Base-by-base conservation (phyloP, 2,888 invertebrate genomes). In the Sturmia bella region DNA sequence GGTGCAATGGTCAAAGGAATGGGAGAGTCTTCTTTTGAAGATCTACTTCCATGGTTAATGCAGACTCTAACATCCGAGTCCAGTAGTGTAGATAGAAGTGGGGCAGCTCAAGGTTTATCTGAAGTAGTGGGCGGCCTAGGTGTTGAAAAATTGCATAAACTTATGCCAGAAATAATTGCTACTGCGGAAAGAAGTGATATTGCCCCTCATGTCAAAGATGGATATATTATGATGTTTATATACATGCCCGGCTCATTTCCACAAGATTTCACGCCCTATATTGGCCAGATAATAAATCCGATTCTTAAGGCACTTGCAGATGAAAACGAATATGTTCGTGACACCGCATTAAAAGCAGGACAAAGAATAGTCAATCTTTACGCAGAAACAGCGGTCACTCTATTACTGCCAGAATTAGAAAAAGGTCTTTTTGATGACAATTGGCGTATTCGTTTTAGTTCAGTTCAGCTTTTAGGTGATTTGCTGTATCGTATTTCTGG, bases 201-300 rank as follows among this genome's bases (percentile, higher is more conserved):
- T 86, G 97, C 98, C 6, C 97, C 99, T 0, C 98, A 98, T 91
- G 99, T 99, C 1, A 97, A 99, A 88, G 99, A 99, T 92, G 99
- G 99, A 52, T 99, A 99, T 92, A 98, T 99, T 83, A 98, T 99
- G 98, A 98, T 99, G 97, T 99, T 99, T 91, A 99, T 99, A 88
- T 99, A 99, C 92, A 96, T 99, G 95, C 99, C 99, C 2, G 95
- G 96, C 80, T 98, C 98, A 12, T 99, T 99, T 92, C 97, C 97
- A 6, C 95, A 95, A 84, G 97, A 98, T 89, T 99, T 99, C 91
- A 95, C 96, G 1, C 97, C 96, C 0, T 99, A 99, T 91, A 96
- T 99, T 87, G 96, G 98, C 0, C 97, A 97, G 90, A 99, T 99
- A 86, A 97, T 99, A 87, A 98, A 97, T 90, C 98, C 99, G 1